Percentiles rank a stretch among this genome's conserved stretches.
Conservation (phyloP, 2,113 vertebrate species). For the Phainopepla nitens region DNA sequence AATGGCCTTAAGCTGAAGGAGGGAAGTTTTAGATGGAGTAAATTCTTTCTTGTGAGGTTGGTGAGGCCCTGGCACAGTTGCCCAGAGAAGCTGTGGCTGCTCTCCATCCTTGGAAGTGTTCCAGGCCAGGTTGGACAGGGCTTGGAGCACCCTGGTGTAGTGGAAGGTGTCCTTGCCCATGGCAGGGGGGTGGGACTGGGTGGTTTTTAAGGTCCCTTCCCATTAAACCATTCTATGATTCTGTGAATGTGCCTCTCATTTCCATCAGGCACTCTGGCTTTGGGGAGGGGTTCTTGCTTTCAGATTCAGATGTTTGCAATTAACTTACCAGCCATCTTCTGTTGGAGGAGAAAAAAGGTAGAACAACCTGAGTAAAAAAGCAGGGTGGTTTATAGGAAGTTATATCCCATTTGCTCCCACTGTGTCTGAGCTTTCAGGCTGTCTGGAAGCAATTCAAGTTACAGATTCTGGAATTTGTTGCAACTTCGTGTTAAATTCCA, state of each 20-base stretch:
- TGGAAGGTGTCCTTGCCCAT: background rate
- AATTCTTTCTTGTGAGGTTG: background rate
- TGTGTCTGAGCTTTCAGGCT: background rate
- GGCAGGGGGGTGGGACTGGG: rapidly evolving
- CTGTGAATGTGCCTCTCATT: background rate
- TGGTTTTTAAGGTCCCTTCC: background rate
- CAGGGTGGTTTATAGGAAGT: background rate
- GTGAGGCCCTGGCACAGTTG: background rate
- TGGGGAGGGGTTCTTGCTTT: background rate
- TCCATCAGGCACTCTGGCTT: background rate
- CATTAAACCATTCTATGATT: background rate
- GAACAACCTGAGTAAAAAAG: rapidly evolving
- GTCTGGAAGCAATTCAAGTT: background rate
- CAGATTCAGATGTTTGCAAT: background rate
- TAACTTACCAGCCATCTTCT: background rate
- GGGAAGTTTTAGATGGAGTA: background rate
- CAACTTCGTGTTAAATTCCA: background rate
- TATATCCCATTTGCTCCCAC: background rate
- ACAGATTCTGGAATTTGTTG: background rate
- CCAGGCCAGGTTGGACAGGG: rapidly evolving
- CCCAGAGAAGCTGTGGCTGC: background rate
- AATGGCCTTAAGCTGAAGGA: background rate
- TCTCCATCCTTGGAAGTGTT: background rate
- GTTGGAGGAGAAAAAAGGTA: background rate
- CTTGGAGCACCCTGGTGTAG: rapidly evolving